Evolutionary conservation across 2,888 invertebrate species (phyloP).

Genomic region (Phaedon cochleariae): DNA sequence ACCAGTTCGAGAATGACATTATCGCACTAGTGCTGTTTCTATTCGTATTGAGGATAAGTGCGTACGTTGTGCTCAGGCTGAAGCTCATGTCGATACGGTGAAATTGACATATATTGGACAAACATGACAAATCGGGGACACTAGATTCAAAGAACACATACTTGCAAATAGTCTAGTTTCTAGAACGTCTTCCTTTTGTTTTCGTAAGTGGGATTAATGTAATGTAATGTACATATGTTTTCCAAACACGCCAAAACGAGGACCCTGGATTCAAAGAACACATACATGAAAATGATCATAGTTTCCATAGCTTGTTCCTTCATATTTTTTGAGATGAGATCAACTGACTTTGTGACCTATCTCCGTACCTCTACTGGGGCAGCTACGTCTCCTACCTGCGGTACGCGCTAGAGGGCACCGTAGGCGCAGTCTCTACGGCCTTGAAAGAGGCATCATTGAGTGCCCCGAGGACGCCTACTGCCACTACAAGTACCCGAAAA

Average conservation of each 20-base stretch:
- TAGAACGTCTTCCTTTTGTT: too few species aligned
- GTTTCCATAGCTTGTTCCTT: too few species aligned
- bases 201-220: too few species aligned
- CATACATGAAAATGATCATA: too few species aligned
- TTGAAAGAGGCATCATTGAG: conserved; percentile 75
- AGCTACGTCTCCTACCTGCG: conserved; percentile 90
- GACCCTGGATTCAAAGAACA: too few species aligned
- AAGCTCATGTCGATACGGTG: conserved; percentile 69
- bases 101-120: background rate
- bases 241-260: too few species aligned
- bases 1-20: conserved; percentile 87
- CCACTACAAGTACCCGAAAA: conserved; percentile 82
- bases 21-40: conserved; percentile 75
- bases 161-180: too few species aligned
- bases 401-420: conserved; percentile 89
- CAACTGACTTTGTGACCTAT: conserved; percentile 86
- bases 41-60: conserved; percentile 70
- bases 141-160: too few species aligned
- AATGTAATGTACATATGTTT: too few species aligned
- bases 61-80: conserved; percentile 80
- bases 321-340: too few species aligned
- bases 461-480: conserved; percentile 81
- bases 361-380: conserved; percentile 87
- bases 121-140: too few species aligned
- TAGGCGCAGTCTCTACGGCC: conserved; percentile 86